These are phyloP conservation scores for Lepeophtheirus salmonis DNA, from an alignment of 1,140 invertebrate genomes.

Conservation along the genomic window DNA sequence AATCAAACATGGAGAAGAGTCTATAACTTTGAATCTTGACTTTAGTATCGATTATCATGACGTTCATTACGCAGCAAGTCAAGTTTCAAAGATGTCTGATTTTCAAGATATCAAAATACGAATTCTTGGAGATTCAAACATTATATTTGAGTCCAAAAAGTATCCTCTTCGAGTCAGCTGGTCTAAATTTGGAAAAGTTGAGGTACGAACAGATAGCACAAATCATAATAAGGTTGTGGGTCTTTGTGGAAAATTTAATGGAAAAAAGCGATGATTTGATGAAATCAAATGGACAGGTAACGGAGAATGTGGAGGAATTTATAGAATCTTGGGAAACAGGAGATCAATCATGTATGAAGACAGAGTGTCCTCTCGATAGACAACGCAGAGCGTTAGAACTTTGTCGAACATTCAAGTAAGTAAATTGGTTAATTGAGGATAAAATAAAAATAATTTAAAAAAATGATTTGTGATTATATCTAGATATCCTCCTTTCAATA, in stretches of 20 bases:
- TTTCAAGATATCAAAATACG: neutral
- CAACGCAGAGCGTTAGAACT: neutral
- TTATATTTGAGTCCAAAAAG: neutral
- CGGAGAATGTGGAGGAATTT: neutral
- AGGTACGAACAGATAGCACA: neutral
- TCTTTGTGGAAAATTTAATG: slow-evolving; percentile 1
- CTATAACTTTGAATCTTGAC: neutral
- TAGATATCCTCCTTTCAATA: slow-evolving; percentile 7
- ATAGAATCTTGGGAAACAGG: neutral
- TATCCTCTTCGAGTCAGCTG: neutral
- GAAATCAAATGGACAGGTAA: neutral
- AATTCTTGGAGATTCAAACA: neutral
- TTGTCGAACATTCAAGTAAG: neutral
- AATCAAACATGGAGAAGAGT: neutral
- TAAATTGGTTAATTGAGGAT: neutral
- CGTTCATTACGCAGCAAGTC: neutral
- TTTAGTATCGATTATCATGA: neutral
- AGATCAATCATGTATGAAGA: neutral
- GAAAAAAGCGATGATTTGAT: neutral
- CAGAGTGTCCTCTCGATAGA: neutral
- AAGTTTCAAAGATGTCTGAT: neutral
- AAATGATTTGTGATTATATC: neutral
- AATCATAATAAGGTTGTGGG: neutral
- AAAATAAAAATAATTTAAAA: neutral
- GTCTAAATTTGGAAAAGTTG: neutral